Evolutionary conservation across 2,797 vertebrate genomes (phyloP).

Genomic region (Squalus acanthias): DNA sequence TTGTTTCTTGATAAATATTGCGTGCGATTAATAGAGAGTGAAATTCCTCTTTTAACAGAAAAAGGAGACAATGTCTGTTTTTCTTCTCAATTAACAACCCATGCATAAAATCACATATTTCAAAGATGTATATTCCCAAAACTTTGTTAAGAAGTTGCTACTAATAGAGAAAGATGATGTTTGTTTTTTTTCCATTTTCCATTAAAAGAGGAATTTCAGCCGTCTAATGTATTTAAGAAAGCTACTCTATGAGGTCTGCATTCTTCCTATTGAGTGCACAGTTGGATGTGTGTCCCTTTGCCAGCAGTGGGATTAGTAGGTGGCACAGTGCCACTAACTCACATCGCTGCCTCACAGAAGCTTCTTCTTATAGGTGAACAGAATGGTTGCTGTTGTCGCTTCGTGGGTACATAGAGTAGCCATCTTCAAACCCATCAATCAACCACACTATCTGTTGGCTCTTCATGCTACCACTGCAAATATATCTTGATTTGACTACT

Average conservation of each 20-base stretch:
- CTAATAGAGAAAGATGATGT: not conserved
- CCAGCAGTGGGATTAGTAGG: not conserved
- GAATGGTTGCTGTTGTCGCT: not conserved
- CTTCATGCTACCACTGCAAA: not conserved
- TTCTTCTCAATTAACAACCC: not conserved
- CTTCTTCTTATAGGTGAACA: not conserved
- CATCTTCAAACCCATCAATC: not conserved
- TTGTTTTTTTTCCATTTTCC: not conserved
- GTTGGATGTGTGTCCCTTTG: not conserved
- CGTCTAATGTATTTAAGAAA: not conserved
- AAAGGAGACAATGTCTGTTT: not conserved
- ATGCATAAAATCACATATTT: not conserved
- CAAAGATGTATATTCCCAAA: not conserved
- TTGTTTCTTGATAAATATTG: not conserved
- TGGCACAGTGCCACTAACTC: not conserved
- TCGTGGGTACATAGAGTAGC: not conserved
- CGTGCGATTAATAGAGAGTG: not conserved
- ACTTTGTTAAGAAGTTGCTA: not conserved
- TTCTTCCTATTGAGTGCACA: not conserved
- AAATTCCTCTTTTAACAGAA: not conserved
- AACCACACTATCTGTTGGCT: not conserved
- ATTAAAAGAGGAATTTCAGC: not conserved
- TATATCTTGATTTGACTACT: not conserved
- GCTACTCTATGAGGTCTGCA: not conserved
- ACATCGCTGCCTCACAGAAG: not conserved